phyloP scores from a whole-genome alignment of 2,888 invertebrate genomes.

The Taenaris catops region DNA sequence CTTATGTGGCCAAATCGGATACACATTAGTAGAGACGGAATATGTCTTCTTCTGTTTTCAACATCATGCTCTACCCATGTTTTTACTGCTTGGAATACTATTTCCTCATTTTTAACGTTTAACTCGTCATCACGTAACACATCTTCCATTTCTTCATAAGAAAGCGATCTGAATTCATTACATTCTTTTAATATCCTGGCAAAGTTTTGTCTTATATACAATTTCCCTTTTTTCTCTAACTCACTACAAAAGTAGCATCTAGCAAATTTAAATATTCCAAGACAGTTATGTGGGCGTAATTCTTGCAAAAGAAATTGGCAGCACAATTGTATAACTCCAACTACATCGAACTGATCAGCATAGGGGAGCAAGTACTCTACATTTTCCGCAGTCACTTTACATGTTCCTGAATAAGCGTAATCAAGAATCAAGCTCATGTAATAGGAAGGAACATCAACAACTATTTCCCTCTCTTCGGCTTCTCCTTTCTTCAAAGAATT shows the following conservation, averaged over 20 bases:
- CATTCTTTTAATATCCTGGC: constrained; percentile 81
- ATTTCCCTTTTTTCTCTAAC: constrained; percentile 80
- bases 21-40: constrained; percentile 82
- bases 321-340: constrained; percentile 85
- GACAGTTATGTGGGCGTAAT: constrained; percentile 83
- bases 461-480: constrained; percentile 80
- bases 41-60: constrained; percentile 68
- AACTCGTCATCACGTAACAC: constrained; percentile 85
- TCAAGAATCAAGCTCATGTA: constrained; percentile 84
- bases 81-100: constrained; percentile 86
- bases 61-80: constrained; percentile 84
- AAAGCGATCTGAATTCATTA: constrained; percentile 81
- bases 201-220: constrained; percentile 81
- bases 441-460: constrained; percentile 78
- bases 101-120: constrained; percentile 86
- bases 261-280: constrained; percentile 86
- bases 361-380: constrained; percentile 84
- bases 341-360: constrained; percentile 86
- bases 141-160: constrained; percentile 80
- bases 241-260: constrained; percentile 85
- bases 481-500: constrained; percentile 82
- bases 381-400: constrained; percentile 82
- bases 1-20: constrained; percentile 84
- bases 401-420: constrained; percentile 86
- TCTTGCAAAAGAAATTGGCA: constrained; percentile 83